Evolutionary conservation across 2,797 vertebrate genomes (phyloP).

Genomic region (Coendou prehensilis): DNA sequence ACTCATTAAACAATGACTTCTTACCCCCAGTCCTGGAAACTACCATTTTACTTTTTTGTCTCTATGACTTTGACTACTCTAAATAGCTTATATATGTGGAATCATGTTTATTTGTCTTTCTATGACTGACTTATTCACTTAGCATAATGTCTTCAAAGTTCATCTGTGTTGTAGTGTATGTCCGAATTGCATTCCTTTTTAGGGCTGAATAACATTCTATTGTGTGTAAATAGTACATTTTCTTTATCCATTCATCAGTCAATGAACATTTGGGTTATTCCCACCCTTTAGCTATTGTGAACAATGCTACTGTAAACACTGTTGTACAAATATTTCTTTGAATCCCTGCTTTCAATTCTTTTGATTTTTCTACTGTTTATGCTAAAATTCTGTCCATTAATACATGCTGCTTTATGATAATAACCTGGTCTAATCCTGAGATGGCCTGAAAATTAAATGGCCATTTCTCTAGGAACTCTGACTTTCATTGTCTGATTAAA

Average conservation of each 20-base stretch:
- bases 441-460: neutral
- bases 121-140: neutral
- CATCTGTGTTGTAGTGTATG: neutral
- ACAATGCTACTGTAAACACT: neutral
- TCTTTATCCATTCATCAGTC: neutral
- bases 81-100: neutral
- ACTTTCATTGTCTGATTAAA: constrained; percentile 17
- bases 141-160: neutral
- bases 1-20: neutral
- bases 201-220: neutral
- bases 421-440: constrained; percentile 54
- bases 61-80: neutral
- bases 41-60: neutral
- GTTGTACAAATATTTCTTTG: neutral
- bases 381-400: neutral
- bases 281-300: constrained; percentile 29
- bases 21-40: neutral
- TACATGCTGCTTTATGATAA: neutral
- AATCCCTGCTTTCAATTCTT: constrained; percentile 14
- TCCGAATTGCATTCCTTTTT: constrained; percentile 34
- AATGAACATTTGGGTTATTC: neutral
- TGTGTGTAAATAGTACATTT: neutral
- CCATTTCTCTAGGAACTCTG: constrained; percentile 25
- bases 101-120: neutral
- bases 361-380: neutral